phyloP scores from a whole-genome alignment of 2,888 invertebrate genomes.

The Galerucella nymphaeae region DNA sequence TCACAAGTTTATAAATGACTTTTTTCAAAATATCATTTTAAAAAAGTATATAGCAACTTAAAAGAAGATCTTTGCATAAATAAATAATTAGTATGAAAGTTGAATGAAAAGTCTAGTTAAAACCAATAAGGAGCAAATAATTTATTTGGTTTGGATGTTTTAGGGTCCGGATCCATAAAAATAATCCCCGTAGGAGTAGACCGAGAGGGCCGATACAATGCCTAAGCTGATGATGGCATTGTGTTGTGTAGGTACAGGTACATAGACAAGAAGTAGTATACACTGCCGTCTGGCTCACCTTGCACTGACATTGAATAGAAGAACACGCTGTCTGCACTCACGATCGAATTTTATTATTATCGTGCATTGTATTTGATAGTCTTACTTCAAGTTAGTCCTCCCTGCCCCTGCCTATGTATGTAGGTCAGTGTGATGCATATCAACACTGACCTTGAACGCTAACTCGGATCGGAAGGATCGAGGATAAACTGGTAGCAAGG shows the following conservation, averaged over 20 bases:
- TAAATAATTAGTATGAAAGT: too few relatives aligned
- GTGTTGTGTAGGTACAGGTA: constrained; percentile 39
- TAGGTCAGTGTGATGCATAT: constrained; percentile 62
- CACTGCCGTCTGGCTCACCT: constrained; percentile 60
- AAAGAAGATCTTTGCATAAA: too few relatives aligned
- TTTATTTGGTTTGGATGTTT: too few relatives aligned
- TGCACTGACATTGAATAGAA: constrained; percentile 63
- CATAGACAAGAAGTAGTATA: constrained; percentile 38
- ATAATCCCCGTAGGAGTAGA: not conserved
- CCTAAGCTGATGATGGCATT: constrained; percentile 31
- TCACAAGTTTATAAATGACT: too few relatives aligned
- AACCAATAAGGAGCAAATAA: too few relatives aligned
- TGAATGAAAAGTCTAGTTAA: too few relatives aligned
- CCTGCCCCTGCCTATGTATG: constrained; percentile 59
- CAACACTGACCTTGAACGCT: constrained; percentile 57
- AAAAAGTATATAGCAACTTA: too few relatives aligned
- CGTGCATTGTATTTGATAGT: constrained; percentile 57
- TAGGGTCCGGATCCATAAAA: too few relatives aligned
- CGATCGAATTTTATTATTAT: constrained; percentile 56
- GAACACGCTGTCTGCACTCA: constrained; percentile 57
- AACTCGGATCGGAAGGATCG: constrained; percentile 57
- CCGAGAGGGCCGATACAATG: constrained; percentile 1
- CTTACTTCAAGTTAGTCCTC: constrained; percentile 55
- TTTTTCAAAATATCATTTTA: too few relatives aligned
- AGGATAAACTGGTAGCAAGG: constrained; percentile 26